Evolutionary conservation across 2,888 invertebrate species (phyloP).

Genomic region (Xestoiulus laeticollis): DNA sequence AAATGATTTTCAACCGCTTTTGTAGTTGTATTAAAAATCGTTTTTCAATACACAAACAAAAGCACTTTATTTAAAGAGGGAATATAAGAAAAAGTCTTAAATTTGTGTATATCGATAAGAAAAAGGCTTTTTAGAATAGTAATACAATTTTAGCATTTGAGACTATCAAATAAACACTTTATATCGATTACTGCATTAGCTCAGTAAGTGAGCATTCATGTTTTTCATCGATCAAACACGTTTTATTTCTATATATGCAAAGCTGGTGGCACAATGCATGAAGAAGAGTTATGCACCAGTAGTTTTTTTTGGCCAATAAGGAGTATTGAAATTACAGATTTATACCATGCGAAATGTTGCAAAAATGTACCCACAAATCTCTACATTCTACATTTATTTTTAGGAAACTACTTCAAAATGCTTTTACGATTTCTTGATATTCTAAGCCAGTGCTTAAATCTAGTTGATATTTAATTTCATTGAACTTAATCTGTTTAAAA

Average conservation of each 20-base stretch:
- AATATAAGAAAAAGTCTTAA: background rate
- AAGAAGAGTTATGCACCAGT: slow-evolving; percentile 1
- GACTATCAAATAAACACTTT: slow-evolving; percentile 34
- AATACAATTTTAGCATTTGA: slow-evolving; percentile 36
- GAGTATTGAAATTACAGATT: background rate
- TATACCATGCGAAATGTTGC: background rate
- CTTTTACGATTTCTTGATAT: background rate
- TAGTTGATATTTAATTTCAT: too few species aligned
- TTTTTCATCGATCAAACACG: slow-evolving; percentile 43
- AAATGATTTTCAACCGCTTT: background rate
- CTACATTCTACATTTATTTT: background rate
- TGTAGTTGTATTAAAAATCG: background rate
- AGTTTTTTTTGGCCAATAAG: slow-evolving; percentile 30
- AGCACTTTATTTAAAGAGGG: slow-evolving; percentile 37
- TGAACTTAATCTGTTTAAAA: too few species aligned
- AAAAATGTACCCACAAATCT: background rate
- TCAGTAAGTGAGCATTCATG: slow-evolving; percentile 40
- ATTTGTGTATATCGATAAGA: slow-evolving; percentile 23
- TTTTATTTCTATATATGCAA: slow-evolving; percentile 41
- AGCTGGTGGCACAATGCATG: background rate
- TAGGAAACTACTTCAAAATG: background rate
- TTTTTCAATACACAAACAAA: slow-evolving; percentile 27
- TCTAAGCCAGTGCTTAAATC: too few species aligned
- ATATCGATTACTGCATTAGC: slow-evolving; percentile 40
- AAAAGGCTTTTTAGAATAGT: slow-evolving; percentile 39